These are phyloP conservation scores for Drosophila cognata DNA, from an alignment of 2,888 invertebrate species.

Conservation along the genomic window DNA sequence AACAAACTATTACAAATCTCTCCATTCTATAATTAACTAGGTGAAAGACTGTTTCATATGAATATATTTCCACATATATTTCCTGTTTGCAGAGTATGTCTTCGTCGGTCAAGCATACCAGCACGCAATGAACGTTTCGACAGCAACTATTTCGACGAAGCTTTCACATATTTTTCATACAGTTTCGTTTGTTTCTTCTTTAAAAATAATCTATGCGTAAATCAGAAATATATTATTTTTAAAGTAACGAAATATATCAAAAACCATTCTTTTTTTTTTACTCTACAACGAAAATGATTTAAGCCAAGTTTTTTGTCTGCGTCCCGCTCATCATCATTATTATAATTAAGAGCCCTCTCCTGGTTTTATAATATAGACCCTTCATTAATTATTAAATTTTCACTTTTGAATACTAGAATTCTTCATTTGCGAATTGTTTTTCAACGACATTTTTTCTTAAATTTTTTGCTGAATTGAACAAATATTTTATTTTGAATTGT, in stretches of 20 bases:
- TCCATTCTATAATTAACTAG: neutral
- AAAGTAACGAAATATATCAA: neutral
- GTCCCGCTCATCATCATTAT: no score
- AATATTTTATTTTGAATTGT: neutral
- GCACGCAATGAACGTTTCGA: neutral
- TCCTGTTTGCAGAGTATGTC: neutral
- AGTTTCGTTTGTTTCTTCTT: neutral
- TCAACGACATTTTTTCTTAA: neutral
- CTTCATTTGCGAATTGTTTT: neutral
- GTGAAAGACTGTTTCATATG: neutral
- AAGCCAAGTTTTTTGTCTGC: neutral
- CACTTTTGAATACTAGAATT: no score
- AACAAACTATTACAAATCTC: neutral
- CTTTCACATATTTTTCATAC: neutral
- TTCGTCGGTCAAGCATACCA: neutral
- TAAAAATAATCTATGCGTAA: neutral
- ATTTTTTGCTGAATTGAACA: neutral
- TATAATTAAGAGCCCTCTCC: neutral
- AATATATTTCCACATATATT: neutral
- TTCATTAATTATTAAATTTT: neutral
- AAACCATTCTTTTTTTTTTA: neutral
- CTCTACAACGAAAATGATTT: neutral
- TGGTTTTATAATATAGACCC: neutral
- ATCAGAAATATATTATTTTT: neutral
- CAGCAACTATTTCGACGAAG: neutral